phyloP scores from a whole-genome alignment of 2,888 invertebrate genomes.

The Endomychus coccineus region DNA sequence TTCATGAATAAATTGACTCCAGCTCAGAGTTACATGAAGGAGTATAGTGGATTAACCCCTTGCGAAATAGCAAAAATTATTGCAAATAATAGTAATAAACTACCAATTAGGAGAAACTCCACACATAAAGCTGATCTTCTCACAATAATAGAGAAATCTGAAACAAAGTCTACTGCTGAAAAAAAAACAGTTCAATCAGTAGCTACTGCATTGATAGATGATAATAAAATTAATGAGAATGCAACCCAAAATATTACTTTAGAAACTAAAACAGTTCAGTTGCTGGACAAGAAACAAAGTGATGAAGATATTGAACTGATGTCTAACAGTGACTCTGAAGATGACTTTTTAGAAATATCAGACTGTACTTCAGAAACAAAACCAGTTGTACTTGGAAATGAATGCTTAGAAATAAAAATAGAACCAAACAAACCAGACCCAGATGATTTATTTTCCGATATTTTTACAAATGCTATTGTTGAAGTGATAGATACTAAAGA shows the following conservation, averaged over 20 bases:
- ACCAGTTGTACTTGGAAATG: constrained; percentile 15
- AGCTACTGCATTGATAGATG: too few relatives aligned
- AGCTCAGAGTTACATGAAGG: constrained; percentile 66
- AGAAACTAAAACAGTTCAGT: too few relatives aligned
- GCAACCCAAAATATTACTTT: too few relatives aligned
- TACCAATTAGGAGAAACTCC: constrained; percentile 7
- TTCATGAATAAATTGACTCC: constrained; percentile 42
- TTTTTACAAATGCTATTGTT: constrained; percentile 21
- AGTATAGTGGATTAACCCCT: constrained; percentile 67
- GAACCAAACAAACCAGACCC: constrained; percentile 32
- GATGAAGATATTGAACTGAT: constrained; percentile 24
- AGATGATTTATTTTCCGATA: constrained; percentile 33
- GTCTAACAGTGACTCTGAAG: constrained; percentile 29
- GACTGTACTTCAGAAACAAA: constrained; percentile 6
- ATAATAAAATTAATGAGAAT: too few relatives aligned
- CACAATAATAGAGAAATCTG: too few relatives aligned
- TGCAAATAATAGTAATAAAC: constrained; percentile 12
- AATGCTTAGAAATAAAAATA: constrained; percentile 42
- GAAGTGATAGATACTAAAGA: constrained; percentile 1
- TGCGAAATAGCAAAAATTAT: constrained; percentile 59
- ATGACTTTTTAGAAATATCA: constrained; percentile 45
- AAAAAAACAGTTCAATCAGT: too few relatives aligned
- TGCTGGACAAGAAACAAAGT: too few relatives aligned
- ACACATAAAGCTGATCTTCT: too few relatives aligned
- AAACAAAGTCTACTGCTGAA: too few relatives aligned